These are phyloP conservation scores for Clostera curtula DNA, from an alignment of 2,888 invertebrate genomes.

Conservation along the genomic window DNA sequence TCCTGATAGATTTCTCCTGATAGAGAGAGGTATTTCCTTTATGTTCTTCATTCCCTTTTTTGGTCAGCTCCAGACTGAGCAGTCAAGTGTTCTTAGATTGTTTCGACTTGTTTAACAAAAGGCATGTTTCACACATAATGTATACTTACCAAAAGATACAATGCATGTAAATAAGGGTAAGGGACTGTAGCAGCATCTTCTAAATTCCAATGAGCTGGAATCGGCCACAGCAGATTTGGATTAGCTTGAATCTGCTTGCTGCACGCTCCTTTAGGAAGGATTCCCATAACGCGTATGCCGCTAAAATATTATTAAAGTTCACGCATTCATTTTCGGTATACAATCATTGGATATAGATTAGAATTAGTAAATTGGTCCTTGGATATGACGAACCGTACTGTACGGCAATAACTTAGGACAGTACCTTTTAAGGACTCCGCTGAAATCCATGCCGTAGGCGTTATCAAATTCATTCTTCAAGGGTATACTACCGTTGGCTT, in stretches of 20 bases:
- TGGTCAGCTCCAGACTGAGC: too few species aligned
- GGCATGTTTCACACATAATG: background rate
- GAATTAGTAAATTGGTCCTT: background rate
- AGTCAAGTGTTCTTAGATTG: too few species aligned
- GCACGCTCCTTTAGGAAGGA: slow-evolving; percentile 65
- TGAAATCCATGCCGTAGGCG: slow-evolving; percentile 33
- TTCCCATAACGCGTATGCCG: slow-evolving; percentile 77
- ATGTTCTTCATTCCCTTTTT: too few species aligned
- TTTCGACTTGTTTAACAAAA: too few species aligned
- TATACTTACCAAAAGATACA: slow-evolving; percentile 2
- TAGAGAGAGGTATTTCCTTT: too few species aligned
- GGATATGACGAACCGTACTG: too few species aligned
- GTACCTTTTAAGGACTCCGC: slow-evolving; percentile 18
- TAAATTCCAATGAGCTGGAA: slow-evolving; percentile 79
- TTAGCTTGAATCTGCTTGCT: slow-evolving; percentile 71
- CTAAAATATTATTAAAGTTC: slow-evolving; percentile 21
- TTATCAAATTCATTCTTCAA: slow-evolving; percentile 5
- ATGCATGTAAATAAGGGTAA: slow-evolving; percentile 75
- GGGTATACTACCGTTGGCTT: slow-evolving; percentile 19
- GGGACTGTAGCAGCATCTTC: slow-evolving; percentile 82
- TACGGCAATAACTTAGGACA: background rate
- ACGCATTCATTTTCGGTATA: too few species aligned
- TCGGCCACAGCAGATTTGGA: slow-evolving; percentile 71
- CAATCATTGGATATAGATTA: background rate
- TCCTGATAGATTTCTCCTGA: too few species aligned